These are phyloP conservation scores for Onchidella celtica DNA, from an alignment of 2,888 invertebrate genomes.

Conservation along the genomic window DNA sequence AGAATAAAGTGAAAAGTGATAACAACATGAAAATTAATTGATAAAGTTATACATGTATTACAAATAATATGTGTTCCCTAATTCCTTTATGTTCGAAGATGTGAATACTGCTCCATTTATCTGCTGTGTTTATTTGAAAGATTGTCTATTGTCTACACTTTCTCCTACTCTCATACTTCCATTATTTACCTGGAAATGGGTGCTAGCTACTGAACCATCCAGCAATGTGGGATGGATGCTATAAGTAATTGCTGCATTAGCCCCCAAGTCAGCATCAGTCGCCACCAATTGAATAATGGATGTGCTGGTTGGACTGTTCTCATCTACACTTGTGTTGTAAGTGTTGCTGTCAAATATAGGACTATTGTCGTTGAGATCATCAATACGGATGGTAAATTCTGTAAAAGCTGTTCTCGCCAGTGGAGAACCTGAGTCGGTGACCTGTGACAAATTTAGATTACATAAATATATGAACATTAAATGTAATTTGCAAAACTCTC, in stretches of 20 bases:
- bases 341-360: constrained; percentile 61
- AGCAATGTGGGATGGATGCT: constrained; percentile 60
- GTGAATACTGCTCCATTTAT: no score
- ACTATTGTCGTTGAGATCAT: constrained; percentile 71
- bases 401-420: constrained; percentile 54
- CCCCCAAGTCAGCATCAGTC: constrained; percentile 64
- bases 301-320: constrained; percentile 61
- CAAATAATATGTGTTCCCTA: no score
- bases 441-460: constrained; percentile 43
- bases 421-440: constrained; percentile 63
- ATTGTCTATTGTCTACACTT: no score
- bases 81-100: no score
- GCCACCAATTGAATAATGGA: constrained; percentile 61
- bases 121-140: no score
- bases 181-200: constrained; percentile 57
- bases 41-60: no score
- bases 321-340: constrained; percentile 56
- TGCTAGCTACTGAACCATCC: constrained; percentile 56
- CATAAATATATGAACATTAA: neutral
- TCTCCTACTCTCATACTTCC: no score
- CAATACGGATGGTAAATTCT: constrained; percentile 62
- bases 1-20: no score
- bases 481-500: neutral
- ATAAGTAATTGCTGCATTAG: constrained; percentile 63
- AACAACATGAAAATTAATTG: no score